phyloP scores from a whole-genome alignment of 2,113 vertebrate species.

The Herpailurus yagouaroundi region DNA sequence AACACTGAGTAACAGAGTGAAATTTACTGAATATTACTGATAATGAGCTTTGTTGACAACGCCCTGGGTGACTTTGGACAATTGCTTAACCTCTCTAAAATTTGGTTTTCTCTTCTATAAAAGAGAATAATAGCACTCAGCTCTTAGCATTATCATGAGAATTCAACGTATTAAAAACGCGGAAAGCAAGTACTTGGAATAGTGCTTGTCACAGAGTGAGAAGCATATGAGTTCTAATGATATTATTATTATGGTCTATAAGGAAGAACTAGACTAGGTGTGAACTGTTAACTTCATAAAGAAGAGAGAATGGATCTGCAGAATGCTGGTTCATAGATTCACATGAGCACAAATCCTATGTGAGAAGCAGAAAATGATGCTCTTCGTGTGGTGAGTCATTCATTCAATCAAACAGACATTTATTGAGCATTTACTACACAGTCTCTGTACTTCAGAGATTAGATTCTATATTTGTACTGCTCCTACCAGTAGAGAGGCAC shows the following conservation, averaged over 20 bases:
- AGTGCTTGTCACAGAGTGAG: not conserved
- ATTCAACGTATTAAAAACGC: not conserved
- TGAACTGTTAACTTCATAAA: not conserved
- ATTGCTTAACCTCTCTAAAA: conserved; percentile 17
- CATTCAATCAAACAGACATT: not conserved
- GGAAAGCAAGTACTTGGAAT: not conserved
- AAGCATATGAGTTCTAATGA: not conserved
- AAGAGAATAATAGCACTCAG: not conserved
- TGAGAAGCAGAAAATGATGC: not conserved
- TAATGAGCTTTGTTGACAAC: not conserved
- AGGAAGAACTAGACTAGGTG: not conserved
- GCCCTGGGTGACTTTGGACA: not conserved
- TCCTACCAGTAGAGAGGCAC: not conserved
- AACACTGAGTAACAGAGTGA: not conserved
- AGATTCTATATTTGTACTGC: not conserved
- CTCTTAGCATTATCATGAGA: not conserved
- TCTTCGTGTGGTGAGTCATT: not conserved
- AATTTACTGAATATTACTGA: not conserved
- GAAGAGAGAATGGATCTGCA: not conserved
- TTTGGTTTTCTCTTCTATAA: conserved; percentile 28
- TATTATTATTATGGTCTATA: not conserved
- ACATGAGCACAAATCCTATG: not conserved
- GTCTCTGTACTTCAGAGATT: not conserved
- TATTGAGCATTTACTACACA: not conserved
- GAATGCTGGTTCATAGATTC: not conserved